These are phyloP conservation scores for Polyodon spathula DNA, from an alignment of 2,113 vertebrate species.

Conservation along the genomic window DNA sequence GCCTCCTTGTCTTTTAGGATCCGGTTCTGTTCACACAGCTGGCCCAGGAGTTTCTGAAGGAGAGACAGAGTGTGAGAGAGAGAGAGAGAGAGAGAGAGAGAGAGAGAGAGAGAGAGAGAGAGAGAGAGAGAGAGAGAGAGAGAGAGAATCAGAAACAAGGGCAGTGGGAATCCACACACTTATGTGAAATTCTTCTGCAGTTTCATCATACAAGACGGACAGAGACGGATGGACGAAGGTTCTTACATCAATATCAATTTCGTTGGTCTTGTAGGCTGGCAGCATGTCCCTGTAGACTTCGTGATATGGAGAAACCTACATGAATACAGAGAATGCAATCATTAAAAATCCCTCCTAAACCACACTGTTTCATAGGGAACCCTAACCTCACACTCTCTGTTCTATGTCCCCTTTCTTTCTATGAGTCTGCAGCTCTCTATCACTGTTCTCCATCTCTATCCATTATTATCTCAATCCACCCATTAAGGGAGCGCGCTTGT, in stretches of 20 bases:
- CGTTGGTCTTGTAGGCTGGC: slow-evolving; percentile 79
- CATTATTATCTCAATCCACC: too few relatives aligned
- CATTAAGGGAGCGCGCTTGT: too few relatives aligned
- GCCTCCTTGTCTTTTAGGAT: slow-evolving; percentile 81
- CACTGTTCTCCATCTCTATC: too few relatives aligned
- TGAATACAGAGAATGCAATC: slow-evolving; percentile 29
- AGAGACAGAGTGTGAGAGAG: neutral
- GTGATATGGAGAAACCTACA: slow-evolving; percentile 75
- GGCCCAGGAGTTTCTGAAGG: slow-evolving; percentile 80
- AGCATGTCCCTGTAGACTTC: slow-evolving; percentile 77
- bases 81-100: neutral
- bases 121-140: neutral
- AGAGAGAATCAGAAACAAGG: neutral
- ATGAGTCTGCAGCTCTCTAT: too few relatives aligned
- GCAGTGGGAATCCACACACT: too few relatives aligned
- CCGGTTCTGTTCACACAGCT: slow-evolving; percentile 83
- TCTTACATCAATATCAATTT: slow-evolving; percentile 91
- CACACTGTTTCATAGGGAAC: neutral
- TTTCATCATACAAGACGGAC: neutral
- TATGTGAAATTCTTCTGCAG: too few relatives aligned
- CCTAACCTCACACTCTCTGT: too few relatives aligned
- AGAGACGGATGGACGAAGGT: neutral
- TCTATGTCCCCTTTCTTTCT: too few relatives aligned
- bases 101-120: neutral
- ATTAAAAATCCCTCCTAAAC: too few relatives aligned